These are phyloP conservation scores for Drosophila ercepeae DNA, from an alignment of 1,140 invertebrate genomes.

Conservation along the genomic window DNA sequence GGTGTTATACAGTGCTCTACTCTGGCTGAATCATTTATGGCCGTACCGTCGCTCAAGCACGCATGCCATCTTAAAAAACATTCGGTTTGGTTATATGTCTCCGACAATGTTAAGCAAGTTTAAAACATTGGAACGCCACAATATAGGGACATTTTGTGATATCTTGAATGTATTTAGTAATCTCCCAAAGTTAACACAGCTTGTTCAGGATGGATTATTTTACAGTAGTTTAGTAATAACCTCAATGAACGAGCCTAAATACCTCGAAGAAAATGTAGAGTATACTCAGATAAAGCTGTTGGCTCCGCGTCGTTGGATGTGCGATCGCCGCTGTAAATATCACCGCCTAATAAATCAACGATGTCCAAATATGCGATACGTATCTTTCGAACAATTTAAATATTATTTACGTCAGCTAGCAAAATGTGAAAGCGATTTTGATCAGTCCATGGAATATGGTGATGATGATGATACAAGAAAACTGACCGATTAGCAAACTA, in stretches of 20 bases:
- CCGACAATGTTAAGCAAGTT: slow-evolving; percentile 32
- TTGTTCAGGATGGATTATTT: slow-evolving; percentile 37
- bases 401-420: neutral
- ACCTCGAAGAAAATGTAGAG: neutral
- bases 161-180: slow-evolving; percentile 11
- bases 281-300: neutral
- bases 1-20: slow-evolving; percentile 22
- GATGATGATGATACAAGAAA: neutral
- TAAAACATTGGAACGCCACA: neutral
- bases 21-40: slow-evolving; percentile 34
- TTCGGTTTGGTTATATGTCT: slow-evolving; percentile 33
- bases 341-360: slow-evolving; percentile 8
- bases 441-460: neutral
- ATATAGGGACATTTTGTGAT: neutral
- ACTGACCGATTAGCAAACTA: neutral
- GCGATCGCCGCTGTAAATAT: slow-evolving; percentile 23
- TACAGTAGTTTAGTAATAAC: slow-evolving; percentile 33
- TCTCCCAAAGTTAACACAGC: neutral
- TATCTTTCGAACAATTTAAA: slow-evolving; percentile 20
- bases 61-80: neutral
- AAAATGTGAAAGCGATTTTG: neutral
- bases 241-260: neutral
- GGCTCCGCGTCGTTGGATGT: slow-evolving; percentile 27
- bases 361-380: slow-evolving; percentile 39
- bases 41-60: slow-evolving; percentile 4